A percentile compares a stretch with the other conserved stretches of the same genome.
Evolutionary conservation across 2,797 vertebrate genomes (phyloP).

Genomic region (Pitangus sulphuratus): DNA sequence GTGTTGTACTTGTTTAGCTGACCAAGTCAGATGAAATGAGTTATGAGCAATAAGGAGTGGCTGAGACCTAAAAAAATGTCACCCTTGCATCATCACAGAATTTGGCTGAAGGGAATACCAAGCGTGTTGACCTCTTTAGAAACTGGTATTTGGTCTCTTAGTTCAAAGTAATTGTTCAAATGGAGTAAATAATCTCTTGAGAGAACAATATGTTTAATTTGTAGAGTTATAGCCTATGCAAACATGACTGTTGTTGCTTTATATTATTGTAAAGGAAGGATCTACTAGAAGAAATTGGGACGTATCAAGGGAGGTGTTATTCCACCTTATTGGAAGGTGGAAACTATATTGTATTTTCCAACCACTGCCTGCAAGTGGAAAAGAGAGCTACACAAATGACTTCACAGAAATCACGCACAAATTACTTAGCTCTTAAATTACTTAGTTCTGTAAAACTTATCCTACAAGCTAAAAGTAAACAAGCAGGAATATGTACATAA

Average conservation of each 20-base stretch:
- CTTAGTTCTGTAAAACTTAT: not conserved
- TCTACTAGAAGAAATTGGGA: not conserved
- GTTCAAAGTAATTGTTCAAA: not conserved
- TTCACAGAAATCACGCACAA: not conserved
- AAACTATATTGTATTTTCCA: not conserved
- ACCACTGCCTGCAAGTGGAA: not conserved
- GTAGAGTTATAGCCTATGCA: not conserved
- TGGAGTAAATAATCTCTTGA: not conserved
- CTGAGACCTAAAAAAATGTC: not conserved
- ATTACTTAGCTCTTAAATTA: not conserved
- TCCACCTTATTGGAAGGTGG: not conserved
- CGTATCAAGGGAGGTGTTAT: not conserved
- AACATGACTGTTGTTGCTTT: not conserved
- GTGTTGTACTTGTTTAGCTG: not conserved
- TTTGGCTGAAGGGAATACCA: not conserved
- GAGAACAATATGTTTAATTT: not conserved
- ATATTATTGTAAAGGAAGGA: not conserved
- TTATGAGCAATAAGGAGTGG: not conserved
- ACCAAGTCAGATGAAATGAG: not conserved
- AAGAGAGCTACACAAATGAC: fast-evolving
- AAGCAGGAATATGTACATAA: not conserved
- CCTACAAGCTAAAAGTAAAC: not conserved
- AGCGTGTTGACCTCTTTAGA: not conserved
- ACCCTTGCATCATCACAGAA: not conserved
- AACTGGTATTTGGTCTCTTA: not conserved